Base-by-base conservation (phyloP, 1,140 invertebrate species). In the Penaeus japonicus region DNA sequence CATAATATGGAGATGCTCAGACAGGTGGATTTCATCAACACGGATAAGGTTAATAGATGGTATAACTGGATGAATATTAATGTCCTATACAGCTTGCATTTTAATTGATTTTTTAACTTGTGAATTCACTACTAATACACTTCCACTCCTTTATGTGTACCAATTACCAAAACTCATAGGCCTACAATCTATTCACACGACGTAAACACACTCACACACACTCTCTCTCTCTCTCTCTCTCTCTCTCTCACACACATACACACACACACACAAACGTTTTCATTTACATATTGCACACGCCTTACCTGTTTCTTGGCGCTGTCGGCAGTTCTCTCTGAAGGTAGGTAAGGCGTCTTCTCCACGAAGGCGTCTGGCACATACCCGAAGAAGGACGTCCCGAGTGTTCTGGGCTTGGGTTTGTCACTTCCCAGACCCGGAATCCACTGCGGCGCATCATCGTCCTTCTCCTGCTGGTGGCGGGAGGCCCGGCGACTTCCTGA, bases 401-500 rank as follows among this genome's bases (percentile, higher is more conserved):
- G 73, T 22, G 91, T 89, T 12, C 92, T 73, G 3, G 92, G 90
- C 70, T 91, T 90, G 30, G 91, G 92, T 55, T 90, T 91, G 84
- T 92, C 90, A 15, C 91, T 89, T 1, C 92, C 92, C 65, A 92
- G 84, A 17, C 91, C 92, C 4, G 92, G 92, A 57, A 92, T 92
- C 17, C 94, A 93, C 87, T 95, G 94, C 89, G 94, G 92, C 89
- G 94, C 93, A 30, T 94, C 94, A 4, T 93, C 93, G 84, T 95
- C 94, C 87, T 95, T 91, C 47, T 95, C 92, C 91, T 95, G 95
- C 1, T 94, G 94, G 47, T 95, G 90, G 91, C 95, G 94, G 94
- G 90, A 94, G 93, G 91, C 94, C 94, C 70, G 94, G 94, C 57
- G 95, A 95, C 92, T 95, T 94, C 92, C 94, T 32, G 87, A 84